phyloP scores from a whole-genome alignment of 2,888 invertebrate species.

The Thereva unica region DNA sequence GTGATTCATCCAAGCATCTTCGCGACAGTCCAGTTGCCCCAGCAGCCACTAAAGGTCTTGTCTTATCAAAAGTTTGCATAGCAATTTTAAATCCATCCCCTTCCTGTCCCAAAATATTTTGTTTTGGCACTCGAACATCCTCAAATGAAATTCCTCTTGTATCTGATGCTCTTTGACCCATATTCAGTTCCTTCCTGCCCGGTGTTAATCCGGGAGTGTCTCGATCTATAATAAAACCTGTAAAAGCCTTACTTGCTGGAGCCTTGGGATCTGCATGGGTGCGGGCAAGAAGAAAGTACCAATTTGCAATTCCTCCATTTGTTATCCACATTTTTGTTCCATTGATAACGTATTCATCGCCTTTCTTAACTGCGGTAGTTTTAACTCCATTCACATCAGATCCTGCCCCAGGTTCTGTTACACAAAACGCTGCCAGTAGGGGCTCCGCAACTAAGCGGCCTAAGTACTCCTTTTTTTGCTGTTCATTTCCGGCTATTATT shows the following conservation, averaged over 20 bases:
- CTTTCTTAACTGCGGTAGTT: constrained; percentile 86
- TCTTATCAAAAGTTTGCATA: constrained; percentile 74
- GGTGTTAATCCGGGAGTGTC: constrained; percentile 67
- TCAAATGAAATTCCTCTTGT: constrained; percentile 74
- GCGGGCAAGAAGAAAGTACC: constrained; percentile 87
- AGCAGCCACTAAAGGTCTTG: constrained; percentile 77
- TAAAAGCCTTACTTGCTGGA: constrained; percentile 80
- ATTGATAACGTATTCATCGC: constrained; percentile 84
- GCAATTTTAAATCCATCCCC: constrained; percentile 76
- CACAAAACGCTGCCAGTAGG: constrained; percentile 83
- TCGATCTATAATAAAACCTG: constrained; percentile 73
- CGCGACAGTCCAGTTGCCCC: constrained; percentile 86
- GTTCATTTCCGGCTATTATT: constrained; percentile 77
- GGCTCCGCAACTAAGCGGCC: constrained; percentile 84
- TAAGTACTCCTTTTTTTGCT: constrained; percentile 87
- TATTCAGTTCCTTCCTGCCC: constrained; percentile 71
- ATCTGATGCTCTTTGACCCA: constrained; percentile 76
- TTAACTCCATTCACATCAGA: constrained; percentile 90
- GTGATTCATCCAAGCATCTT: constrained; percentile 84
- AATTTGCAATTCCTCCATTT: constrained; percentile 89
- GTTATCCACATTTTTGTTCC: constrained; percentile 99
- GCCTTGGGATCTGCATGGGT: constrained; percentile 86
- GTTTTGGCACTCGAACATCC: constrained; percentile 72
- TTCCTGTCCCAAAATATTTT: constrained; percentile 69
- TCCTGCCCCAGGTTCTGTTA: constrained; percentile 90